phyloP scores from a whole-genome alignment of 2,113 vertebrate genomes.

The Pedetes capensis region DNA sequence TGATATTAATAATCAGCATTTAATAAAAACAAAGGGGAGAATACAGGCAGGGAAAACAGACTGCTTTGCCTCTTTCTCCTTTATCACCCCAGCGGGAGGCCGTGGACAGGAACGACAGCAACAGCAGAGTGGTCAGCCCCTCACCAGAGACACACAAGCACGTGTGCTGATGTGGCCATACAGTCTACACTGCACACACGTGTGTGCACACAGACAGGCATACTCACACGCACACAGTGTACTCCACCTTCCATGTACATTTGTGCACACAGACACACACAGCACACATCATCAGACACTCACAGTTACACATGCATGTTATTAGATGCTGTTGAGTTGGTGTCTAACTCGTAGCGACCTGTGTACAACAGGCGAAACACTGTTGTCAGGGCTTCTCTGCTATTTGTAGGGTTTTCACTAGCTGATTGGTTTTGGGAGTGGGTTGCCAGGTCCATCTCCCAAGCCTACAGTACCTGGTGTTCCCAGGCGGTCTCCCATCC shows the following conservation, averaged over 20 bases:
- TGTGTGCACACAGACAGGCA: background rate
- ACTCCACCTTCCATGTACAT: no score
- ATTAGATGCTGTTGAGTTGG: no score
- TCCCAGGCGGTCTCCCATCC: no score
- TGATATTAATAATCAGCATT: slow-evolving; percentile 71
- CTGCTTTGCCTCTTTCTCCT: background rate
- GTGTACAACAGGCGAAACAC: no score
- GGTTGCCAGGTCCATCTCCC: no score
- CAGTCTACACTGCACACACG: background rate
- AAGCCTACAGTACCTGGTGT: no score
- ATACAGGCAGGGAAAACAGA: background rate
- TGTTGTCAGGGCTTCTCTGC: no score
- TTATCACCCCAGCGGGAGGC: background rate
- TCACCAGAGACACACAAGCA: accelerated
- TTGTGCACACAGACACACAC: background rate
- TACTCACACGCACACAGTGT: background rate
- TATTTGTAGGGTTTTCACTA: no score
- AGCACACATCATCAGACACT: background rate
- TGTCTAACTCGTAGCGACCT: no score
- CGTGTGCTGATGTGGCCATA: no score
- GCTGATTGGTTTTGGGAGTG: no score
- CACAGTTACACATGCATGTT: background rate
- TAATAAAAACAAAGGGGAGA: slow-evolving; percentile 67
- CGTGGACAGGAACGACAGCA: background rate
- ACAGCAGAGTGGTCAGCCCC: background rate